phyloP scores from a whole-genome alignment of 2,113 vertebrate genomes.

The Catagonus wagneri region DNA sequence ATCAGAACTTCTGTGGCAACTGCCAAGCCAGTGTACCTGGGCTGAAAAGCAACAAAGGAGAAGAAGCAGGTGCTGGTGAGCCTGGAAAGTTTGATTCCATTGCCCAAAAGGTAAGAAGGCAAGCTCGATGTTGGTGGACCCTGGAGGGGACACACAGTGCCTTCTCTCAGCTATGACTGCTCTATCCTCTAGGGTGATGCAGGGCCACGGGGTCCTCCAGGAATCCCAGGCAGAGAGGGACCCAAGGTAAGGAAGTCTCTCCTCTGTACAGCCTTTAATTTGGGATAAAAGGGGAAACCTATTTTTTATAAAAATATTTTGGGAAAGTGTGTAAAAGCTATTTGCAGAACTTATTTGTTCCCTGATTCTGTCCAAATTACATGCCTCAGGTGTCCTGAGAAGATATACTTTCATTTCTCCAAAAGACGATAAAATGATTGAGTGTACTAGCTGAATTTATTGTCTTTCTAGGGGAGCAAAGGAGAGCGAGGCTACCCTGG shows the following conservation, averaged over 20 bases:
- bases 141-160: fast-evolving
- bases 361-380: not conserved
- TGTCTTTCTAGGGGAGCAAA: constrained; percentile 93
- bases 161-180: not conserved
- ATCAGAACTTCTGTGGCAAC: constrained; percentile 92
- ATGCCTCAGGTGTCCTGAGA: not conserved
- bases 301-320: not conserved
- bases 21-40: constrained; percentile 89
- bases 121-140: too few relatives aligned
- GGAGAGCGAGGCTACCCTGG: constrained; percentile 97
- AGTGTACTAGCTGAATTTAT: constrained; percentile 37
- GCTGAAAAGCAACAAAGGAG: constrained; percentile 89
- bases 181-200: constrained; percentile 90
- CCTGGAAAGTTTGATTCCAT: constrained; percentile 83
- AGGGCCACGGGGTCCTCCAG: constrained; percentile 93
- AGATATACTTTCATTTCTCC: not conserved
- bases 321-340: not conserved
- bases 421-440: constrained; percentile 67
- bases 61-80: constrained; percentile 85
- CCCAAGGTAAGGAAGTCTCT: constrained; percentile 91
- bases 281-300: not conserved
- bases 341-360: not conserved
- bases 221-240: constrained; percentile 97
- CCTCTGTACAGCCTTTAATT: not conserved
- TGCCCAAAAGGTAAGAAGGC: constrained; percentile 85